Percentiles rank a stretch among this genome's conserved stretches.
These are phyloP conservation scores for Atrichornis clamosus DNA, from an alignment of 2,113 vertebrate genomes.

Conservation along the genomic window DNA sequence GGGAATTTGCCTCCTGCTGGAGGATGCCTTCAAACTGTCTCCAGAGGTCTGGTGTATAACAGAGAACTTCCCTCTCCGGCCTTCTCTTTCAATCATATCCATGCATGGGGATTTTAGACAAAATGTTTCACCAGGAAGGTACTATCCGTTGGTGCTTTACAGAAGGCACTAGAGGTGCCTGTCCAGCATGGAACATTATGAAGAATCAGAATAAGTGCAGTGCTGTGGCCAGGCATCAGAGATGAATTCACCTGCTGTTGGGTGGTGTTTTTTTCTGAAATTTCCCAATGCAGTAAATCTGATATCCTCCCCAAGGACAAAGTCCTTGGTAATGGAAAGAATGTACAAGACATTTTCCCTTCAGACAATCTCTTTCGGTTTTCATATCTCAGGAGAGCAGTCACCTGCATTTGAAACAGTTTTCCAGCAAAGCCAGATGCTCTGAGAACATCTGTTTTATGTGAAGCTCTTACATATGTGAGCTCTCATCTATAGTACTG, in stretches of 20 bases:
- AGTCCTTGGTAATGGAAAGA: background rate
- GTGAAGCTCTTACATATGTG: background rate
- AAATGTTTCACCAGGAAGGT: background rate
- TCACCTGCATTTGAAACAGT: background rate
- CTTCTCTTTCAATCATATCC: background rate
- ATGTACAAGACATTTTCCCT: background rate
- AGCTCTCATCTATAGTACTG: background rate
- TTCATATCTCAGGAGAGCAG: background rate
- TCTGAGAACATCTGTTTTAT: background rate
- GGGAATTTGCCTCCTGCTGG: slow-evolving; percentile 10
- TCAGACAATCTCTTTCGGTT: background rate
- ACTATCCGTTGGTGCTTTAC: background rate
- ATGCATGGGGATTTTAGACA: background rate
- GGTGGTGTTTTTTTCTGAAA: background rate
- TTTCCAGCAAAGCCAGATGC: background rate
- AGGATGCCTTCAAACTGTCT: slow-evolving; percentile 9
- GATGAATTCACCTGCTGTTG: background rate
- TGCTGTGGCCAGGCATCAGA: background rate
- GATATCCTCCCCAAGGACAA: background rate
- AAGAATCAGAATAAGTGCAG: background rate
- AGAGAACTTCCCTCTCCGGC: background rate
- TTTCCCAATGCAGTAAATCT: background rate
- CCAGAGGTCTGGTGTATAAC: background rate
- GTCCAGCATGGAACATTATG: background rate
- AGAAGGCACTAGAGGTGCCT: background rate